phyloP scores from a whole-genome alignment of 2,888 invertebrate genomes.

The Zele albiditarsus region DNA sequence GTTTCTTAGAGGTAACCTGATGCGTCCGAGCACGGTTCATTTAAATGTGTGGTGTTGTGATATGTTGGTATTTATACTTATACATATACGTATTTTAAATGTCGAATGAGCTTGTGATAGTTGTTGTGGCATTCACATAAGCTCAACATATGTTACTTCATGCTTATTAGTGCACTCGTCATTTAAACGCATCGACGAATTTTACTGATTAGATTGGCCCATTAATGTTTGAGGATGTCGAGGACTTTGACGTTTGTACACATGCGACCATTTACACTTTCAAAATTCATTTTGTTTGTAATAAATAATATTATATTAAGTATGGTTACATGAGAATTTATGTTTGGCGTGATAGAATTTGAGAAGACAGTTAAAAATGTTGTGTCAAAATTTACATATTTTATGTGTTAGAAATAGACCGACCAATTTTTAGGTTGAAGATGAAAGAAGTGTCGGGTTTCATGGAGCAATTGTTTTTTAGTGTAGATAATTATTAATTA shows the following conservation, averaged over 20 bases:
- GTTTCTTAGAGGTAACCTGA: slow-evolving; percentile 63
- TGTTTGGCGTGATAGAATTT: too few relatives aligned
- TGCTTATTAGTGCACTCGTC: slow-evolving; percentile 9
- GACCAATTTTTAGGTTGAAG: too few relatives aligned
- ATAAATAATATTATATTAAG: not conserved
- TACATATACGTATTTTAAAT: slow-evolving; percentile 48
- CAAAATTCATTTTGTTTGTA: not conserved
- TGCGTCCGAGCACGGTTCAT: slow-evolving; percentile 49
- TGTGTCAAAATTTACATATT: too few relatives aligned
- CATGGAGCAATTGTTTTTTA: too few relatives aligned
- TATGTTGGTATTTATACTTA: not conserved
- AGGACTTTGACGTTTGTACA: not conserved
- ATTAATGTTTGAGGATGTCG: not conserved
- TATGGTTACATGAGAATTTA: not conserved
- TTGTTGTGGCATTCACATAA: slow-evolving; percentile 1
- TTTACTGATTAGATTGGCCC: not conserved
- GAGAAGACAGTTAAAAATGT: too few relatives aligned
- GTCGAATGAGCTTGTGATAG: slow-evolving; percentile 49
- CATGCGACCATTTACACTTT: not conserved
- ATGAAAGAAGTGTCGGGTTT: too few relatives aligned
- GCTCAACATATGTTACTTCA: not conserved
- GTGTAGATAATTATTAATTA: too few relatives aligned
- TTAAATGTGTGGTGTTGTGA: slow-evolving; percentile 40
- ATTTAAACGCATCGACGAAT: slow-evolving; percentile 4
- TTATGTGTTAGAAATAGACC: too few relatives aligned